Conservation (phyloP, 1,140 invertebrate species). For the Pachyrhynchus sulphureomaculatus region DNA sequence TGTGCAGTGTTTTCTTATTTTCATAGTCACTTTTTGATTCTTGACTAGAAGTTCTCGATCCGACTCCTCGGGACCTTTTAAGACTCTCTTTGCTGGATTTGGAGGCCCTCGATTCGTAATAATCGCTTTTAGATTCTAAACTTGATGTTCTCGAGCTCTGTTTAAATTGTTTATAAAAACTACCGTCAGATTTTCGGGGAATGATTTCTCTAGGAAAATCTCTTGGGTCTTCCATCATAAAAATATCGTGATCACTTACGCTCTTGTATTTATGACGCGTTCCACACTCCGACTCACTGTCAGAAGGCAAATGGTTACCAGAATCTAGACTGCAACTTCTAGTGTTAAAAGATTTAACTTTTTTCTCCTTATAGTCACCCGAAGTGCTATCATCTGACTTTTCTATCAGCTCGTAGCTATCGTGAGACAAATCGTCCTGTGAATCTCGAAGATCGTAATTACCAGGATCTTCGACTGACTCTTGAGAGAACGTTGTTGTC, state of each 20-base stretch:
- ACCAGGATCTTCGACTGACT: conserved; percentile 61
- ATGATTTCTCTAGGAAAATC: conserved; percentile 67
- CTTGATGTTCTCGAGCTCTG: conserved; percentile 64
- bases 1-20: conserved; percentile 48
- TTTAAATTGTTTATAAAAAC: conserved; percentile 67
- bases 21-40: conserved; percentile 67
- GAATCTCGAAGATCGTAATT: conserved; percentile 65
- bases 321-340: conserved; percentile 69
- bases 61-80: conserved; percentile 53
- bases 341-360: conserved; percentile 38
- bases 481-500: conserved; percentile 65
- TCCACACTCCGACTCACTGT: conserved; percentile 64
- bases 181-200: conserved; percentile 66
- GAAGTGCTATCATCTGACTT: conserved; percentile 62
- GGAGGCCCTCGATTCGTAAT: conserved; percentile 64
- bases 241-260: conserved; percentile 63
- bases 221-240: conserved; percentile 65
- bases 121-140: conserved; percentile 66
- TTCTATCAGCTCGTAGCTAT: conserved; percentile 84
- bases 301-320: conserved; percentile 63
- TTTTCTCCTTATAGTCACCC: conserved; percentile 43
- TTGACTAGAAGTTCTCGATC: conserved; percentile 64
- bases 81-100: conserved; percentile 63
- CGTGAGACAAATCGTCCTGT: conserved; percentile 84
- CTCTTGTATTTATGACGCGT: conserved; percentile 61